Conservation (phyloP, 2,797 vertebrate species). For the Pangasius sanitwongsei region DNA sequence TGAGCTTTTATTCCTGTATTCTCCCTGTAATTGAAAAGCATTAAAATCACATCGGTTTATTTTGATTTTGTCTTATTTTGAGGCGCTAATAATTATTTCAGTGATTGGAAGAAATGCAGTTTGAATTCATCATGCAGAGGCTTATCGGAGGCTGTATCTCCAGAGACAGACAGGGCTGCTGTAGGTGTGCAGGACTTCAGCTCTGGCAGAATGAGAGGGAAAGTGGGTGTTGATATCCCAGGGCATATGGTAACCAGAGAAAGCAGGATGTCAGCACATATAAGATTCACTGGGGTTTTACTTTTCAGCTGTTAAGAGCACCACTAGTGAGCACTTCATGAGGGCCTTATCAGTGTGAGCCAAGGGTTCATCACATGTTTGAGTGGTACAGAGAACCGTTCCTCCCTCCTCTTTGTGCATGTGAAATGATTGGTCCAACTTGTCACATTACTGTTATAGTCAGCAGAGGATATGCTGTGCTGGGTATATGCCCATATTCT, state of each 20-base stretch:
- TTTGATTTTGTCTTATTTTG: not conserved
- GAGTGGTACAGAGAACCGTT: not conserved
- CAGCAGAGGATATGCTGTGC: too few species aligned
- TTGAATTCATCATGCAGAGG: not conserved
- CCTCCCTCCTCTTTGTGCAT: not conserved
- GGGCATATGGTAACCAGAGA: not conserved
- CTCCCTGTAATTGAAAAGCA: not conserved
- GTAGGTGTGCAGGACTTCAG: not conserved
- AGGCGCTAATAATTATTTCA: slow-evolving; percentile 1
- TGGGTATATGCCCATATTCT: not conserved
- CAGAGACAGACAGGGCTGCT: not conserved
- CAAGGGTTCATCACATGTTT: too few species aligned
- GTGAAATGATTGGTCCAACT: not conserved
- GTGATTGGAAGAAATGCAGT: not conserved
- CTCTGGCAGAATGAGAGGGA: not conserved
- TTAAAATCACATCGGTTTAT: not conserved
- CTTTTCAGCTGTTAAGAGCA: too few species aligned
- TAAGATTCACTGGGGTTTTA: not conserved
- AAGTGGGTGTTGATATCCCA: slow-evolving; percentile 1
- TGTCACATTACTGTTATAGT: too few species aligned
- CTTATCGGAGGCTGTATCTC: not conserved
- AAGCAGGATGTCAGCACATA: not conserved
- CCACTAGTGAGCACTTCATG: not conserved
- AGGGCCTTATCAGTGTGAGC: too few species aligned
- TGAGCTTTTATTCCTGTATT: not conserved